These are phyloP conservation scores for Cephalopholis sonnerati DNA, from an alignment of 2,113 vertebrate genomes.

Conservation along the genomic window DNA sequence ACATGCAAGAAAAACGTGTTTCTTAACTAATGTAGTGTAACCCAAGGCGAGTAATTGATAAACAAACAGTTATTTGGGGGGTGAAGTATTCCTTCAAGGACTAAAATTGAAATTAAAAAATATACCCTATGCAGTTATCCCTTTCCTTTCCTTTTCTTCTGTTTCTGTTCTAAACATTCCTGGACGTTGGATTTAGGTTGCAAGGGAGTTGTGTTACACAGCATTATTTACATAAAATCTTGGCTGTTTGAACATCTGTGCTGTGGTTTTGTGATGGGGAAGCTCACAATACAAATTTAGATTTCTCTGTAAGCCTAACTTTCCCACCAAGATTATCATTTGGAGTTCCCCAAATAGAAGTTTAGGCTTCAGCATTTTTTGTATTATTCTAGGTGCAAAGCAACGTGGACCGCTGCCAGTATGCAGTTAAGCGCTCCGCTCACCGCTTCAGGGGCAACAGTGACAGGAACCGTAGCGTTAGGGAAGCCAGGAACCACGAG, in stretches of 20 bases:
- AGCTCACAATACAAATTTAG: background rate
- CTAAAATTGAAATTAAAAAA: no score
- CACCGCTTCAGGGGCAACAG: conserved; percentile 88
- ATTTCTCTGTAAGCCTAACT: background rate
- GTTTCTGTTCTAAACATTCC: background rate
- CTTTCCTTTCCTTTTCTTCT: background rate
- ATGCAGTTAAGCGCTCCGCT: conserved; percentile 91
- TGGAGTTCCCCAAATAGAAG: background rate
- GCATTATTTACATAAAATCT: background rate
- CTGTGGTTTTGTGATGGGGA: background rate
- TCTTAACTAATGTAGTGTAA: no score
- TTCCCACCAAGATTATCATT: background rate
- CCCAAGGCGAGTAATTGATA: no score
- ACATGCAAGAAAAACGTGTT: no score
- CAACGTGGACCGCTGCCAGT: conserved; percentile 84
- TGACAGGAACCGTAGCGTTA: conserved; percentile 87
- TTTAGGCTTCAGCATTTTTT: background rate
- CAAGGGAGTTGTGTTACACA: background rate
- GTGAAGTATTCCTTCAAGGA: no score
- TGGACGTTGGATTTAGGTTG: background rate
- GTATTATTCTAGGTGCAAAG: conserved; percentile 85
- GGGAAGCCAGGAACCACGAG: conserved; percentile 90
- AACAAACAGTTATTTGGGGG: no score
- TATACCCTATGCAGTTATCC: no score
- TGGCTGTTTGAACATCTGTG: conserved; percentile 4